These are phyloP conservation scores for Limnephilus marmoratus DNA, from an alignment of 2,888 invertebrate genomes.

Conservation along the genomic window DNA sequence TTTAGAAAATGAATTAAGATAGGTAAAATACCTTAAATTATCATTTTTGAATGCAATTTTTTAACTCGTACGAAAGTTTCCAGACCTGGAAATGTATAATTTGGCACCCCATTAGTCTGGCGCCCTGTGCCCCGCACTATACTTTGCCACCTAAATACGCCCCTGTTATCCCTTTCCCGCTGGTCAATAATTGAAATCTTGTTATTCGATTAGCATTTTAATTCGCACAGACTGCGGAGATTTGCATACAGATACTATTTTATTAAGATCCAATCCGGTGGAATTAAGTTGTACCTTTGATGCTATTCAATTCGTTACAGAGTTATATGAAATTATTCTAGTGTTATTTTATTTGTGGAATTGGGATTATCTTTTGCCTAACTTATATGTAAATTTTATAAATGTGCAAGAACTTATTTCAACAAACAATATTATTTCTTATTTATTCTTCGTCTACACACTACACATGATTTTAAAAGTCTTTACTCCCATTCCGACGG, in stretches of 20 bases:
- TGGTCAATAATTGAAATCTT: conserved; percentile 55
- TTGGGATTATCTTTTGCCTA: too few relatives aligned
- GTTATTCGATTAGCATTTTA: conserved; percentile 54
- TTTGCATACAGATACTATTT: conserved; percentile 19
- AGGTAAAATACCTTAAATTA: background rate
- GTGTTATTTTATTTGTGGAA: too few relatives aligned
- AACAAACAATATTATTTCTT: too few relatives aligned
- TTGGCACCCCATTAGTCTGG: conserved; percentile 15
- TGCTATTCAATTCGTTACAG: background rate
- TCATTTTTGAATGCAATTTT: background rate
- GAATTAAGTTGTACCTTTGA: background rate
- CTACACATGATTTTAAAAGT: too few relatives aligned
- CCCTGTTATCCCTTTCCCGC: conserved; percentile 31
- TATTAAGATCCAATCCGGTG: background rate
- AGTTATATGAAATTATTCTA: too few relatives aligned
- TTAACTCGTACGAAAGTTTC: background rate
- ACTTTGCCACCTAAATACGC: background rate
- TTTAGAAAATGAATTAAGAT: too few relatives aligned
- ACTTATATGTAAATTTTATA: too few relatives aligned
- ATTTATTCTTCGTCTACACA: too few relatives aligned
- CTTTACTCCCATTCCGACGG: too few relatives aligned
- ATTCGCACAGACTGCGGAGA: conserved; percentile 28
- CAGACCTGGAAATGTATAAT: conserved; percentile 3
- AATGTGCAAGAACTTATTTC: too few relatives aligned
- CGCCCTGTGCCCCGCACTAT: conserved; percentile 15